Percentiles rank a stretch among this genome's conserved stretches.
These are phyloP conservation scores for Mantis religiosa DNA, from an alignment of 2,888 invertebrate genomes.

Conservation along the genomic window DNA sequence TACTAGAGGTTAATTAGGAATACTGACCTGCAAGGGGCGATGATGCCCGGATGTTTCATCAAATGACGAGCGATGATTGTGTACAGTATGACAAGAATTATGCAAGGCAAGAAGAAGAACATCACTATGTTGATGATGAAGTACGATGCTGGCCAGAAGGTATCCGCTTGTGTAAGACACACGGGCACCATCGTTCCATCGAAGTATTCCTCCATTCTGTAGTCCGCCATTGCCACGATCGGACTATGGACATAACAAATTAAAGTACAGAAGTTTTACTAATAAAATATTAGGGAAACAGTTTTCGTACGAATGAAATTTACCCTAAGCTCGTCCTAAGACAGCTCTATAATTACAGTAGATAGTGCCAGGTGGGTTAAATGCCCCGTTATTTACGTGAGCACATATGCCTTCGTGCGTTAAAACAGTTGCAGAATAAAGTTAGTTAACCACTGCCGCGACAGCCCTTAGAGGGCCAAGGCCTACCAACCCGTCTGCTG, in stretches of 20 bases:
- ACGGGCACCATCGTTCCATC: slow-evolving; percentile 68
- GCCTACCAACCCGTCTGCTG: too few relatives aligned
- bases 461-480: too few relatives aligned
- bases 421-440: too few relatives aligned
- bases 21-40: slow-evolving; percentile 46
- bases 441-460: too few relatives aligned
- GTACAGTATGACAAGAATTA: slow-evolving; percentile 76
- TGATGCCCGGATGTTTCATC: slow-evolving; percentile 70
- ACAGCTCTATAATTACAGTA: too few relatives aligned
- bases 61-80: slow-evolving; percentile 79
- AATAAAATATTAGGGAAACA: too few relatives aligned
- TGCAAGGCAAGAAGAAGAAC: slow-evolving; percentile 76
- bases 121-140: slow-evolving; percentile 67
- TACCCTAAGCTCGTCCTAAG: too few relatives aligned
- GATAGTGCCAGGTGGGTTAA: too few relatives aligned
- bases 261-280: too few relatives aligned
- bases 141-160: slow-evolving; percentile 75
- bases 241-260: slow-evolving; percentile 37
- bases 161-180: slow-evolving; percentile 75
- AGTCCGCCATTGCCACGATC: slow-evolving; percentile 56
- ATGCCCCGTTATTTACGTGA: too few relatives aligned
- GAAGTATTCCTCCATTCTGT: slow-evolving; percentile 61
- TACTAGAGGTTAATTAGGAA: not conserved
- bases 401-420: too few relatives aligned
- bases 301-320: too few relatives aligned